phyloP scores from a whole-genome alignment of 1,140 invertebrate species.

The Cydia strobilella region DNA sequence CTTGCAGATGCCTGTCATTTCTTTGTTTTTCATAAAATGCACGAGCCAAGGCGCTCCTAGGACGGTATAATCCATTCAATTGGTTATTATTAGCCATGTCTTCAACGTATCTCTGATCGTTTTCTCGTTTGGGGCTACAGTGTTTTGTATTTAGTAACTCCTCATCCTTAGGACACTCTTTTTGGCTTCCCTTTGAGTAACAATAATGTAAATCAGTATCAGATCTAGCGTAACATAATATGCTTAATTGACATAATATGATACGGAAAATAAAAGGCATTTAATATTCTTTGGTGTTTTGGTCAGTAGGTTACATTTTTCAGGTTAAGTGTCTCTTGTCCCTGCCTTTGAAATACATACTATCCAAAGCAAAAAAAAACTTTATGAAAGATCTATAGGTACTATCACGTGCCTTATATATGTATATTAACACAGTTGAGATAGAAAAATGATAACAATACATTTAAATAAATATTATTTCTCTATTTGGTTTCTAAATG shows the following conservation, averaged over 20 bases:
- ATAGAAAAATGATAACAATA: slow-evolving; percentile 43
- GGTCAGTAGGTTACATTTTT: slow-evolving; percentile 26
- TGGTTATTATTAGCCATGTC: slow-evolving; percentile 59
- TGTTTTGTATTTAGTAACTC: slow-evolving; percentile 45
- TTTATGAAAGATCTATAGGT: not conserved
- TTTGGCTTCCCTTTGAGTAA: slow-evolving; percentile 60
- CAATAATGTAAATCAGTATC: slow-evolving; percentile 55
- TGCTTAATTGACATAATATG: slow-evolving; percentile 5
- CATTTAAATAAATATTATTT: slow-evolving; percentile 38
- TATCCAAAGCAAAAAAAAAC: not conserved
- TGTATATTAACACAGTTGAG: slow-evolving; percentile 31
- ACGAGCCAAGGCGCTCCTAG: slow-evolving; percentile 84
- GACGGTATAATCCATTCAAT: slow-evolving; percentile 72
- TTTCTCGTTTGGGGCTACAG: slow-evolving; percentile 39
- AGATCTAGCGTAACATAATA: slow-evolving; percentile 9
- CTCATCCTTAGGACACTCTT: slow-evolving; percentile 55
- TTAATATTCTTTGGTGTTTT: slow-evolving; percentile 18
- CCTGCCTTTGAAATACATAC: not conserved
- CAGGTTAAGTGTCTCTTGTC: slow-evolving; percentile 7
- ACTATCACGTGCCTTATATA: slow-evolving; percentile 9
- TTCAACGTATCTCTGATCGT: slow-evolving; percentile 40
- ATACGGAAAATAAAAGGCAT: slow-evolving; percentile 12
- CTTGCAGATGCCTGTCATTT: slow-evolving; percentile 83
- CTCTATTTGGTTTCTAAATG: slow-evolving; percentile 43
- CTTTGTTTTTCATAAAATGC: slow-evolving; percentile 85